Evolutionary conservation across 1,140 invertebrate genomes (phyloP).

Genomic region (Orchesella cincta): DNA sequence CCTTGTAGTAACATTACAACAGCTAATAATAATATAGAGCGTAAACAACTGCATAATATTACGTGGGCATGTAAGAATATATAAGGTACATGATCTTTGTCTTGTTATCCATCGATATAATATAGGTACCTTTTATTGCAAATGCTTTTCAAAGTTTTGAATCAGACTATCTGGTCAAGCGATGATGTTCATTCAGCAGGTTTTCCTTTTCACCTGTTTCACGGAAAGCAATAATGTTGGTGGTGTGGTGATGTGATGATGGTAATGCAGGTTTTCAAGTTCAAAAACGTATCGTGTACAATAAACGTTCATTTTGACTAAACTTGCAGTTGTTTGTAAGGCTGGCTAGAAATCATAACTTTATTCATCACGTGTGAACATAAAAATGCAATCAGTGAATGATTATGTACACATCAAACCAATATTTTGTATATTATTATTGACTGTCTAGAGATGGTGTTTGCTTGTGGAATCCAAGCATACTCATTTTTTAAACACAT

Average conservation of each 20-base stretch:
- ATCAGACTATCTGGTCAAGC: background rate
- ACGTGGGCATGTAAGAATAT: background rate
- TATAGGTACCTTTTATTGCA: background rate
- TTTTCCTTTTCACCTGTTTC: constrained; percentile 8
- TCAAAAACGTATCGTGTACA: too few species aligned
- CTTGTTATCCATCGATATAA: constrained; percentile 10
- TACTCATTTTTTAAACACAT: constrained; percentile 1
- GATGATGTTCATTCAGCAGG: constrained; percentile 5
- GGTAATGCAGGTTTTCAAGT: too few species aligned
- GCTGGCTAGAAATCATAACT: constrained; percentile 6
- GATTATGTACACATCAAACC: too few species aligned
- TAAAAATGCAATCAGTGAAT: too few species aligned
- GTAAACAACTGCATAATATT: too few species aligned
- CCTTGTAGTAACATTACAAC: too few species aligned
- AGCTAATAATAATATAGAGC: too few species aligned
- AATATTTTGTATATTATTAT: too few species aligned
- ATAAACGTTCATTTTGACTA: background rate
- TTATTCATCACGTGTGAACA: constrained; percentile 11
- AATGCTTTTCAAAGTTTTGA: background rate
- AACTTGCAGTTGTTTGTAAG: background rate
- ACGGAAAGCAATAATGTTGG: too few species aligned
- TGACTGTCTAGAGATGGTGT: constrained; percentile 1
- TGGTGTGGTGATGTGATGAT: too few species aligned
- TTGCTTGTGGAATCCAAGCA: constrained; percentile 1
- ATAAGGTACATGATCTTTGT: background rate